Base-by-base conservation (phyloP, 1,140 invertebrate species). In the Drosophila trapezifrons region DNA sequence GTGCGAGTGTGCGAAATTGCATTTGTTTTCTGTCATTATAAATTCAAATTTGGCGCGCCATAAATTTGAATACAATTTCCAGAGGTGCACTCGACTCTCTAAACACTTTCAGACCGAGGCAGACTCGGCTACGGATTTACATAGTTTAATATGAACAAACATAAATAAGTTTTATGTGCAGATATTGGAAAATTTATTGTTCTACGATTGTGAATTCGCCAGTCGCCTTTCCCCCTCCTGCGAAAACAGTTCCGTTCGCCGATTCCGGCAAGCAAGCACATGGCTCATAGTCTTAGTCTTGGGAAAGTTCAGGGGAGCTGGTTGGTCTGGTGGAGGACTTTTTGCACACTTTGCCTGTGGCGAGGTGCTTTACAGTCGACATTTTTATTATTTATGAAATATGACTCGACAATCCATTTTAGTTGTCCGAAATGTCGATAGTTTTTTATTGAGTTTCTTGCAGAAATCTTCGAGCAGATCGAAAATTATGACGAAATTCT, bases 11-110 rank as follows among this genome's bases (percentile, higher is more conserved):
- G 70, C 38, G 60, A 79, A 79, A 86, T 72, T 83, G 82, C 82
- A 86, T 86, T 86, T 86, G 82, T 87, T 86, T 79, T 76, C 71
- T 79, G 82, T 86, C 82, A 86, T 86, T 86, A 86, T 86, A 86
- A 87, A 86, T 86, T 86, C 79, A 87, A 87, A 86, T 87, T 83
- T 86, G 79, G 76, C 80, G 52, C 66, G 45, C 84, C 64, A 89
- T 86, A 86, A 87, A 87, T 86, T 79, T 62, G 56, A 60, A 57
- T 76, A 72, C 76, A 85, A 56, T 67, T 71, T 51, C 69, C 82
- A 76, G 82, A 64, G 78, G 57, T 76, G 65, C 59, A 49, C 62
- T 66, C 58, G 47, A 35, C 69, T 58, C 70, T 63, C 55, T 66
- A 66, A 47, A 60, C 45, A 67, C 59, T 59, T 65, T 12, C 59